Percentiles rank a stretch among this genome's conserved stretches.
phyloP scores from a whole-genome alignment of 2,888 invertebrate genomes.

The Leucozona laternaria region DNA sequence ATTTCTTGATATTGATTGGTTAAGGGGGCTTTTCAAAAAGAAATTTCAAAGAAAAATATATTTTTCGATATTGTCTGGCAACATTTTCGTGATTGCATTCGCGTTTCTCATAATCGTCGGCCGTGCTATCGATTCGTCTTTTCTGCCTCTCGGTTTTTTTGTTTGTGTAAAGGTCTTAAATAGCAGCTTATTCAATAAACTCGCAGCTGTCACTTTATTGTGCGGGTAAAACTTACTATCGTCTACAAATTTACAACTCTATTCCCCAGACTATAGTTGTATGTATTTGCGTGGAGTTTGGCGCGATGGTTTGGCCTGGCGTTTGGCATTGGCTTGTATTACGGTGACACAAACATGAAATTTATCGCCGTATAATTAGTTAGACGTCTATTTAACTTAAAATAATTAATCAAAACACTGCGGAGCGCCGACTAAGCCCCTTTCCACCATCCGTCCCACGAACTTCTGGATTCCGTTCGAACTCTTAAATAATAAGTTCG shows the following conservation, averaged over 20 bases:
- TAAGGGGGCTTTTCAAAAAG: too few relatives aligned
- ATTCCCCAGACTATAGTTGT: not conserved
- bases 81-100: too few relatives aligned
- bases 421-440: constrained; percentile 28
- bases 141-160: too few relatives aligned
- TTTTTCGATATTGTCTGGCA: too few relatives aligned
- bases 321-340: constrained; percentile 62
- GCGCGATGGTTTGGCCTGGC: constrained; percentile 29
- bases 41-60: too few relatives aligned
- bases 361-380: constrained; percentile 78
- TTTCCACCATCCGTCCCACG: not conserved
- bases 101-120: too few relatives aligned
- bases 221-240: too few relatives aligned
- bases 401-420: constrained; percentile 76
- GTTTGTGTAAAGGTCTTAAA: too few relatives aligned
- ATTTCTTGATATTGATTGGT: too few relatives aligned
- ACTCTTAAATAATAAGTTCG: constrained; percentile 7
- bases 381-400: constrained; percentile 77
- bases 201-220: too few relatives aligned
- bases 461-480: constrained; percentile 48
- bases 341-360: constrained; percentile 77
- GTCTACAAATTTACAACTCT: not conserved
- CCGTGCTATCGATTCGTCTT: too few relatives aligned
- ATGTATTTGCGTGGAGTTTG: constrained; percentile 16
- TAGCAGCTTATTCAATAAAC: too few relatives aligned